phyloP scores from a whole-genome alignment of 2,888 invertebrate species.

The Linyphia triangularis region DNA sequence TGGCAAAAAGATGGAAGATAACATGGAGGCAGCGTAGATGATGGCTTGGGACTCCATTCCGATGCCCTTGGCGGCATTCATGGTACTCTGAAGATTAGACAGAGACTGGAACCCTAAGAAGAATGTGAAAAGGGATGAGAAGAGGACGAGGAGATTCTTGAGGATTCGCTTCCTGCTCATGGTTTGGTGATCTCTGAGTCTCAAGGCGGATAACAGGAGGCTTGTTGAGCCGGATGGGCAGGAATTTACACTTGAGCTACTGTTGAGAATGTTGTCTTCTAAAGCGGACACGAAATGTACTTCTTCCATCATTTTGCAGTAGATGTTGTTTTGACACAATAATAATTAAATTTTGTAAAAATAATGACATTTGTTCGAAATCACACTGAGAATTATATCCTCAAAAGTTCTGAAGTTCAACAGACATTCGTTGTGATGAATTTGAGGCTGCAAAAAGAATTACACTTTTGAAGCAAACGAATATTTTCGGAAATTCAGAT shows the following conservation, averaged over 20 bases:
- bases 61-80: conserved; percentile 85
- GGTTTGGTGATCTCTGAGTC: conserved; percentile 15
- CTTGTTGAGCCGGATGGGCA: background rate
- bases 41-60: conserved; percentile 94
- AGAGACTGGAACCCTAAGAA: conserved; percentile 75
- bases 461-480: too few relatives aligned
- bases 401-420: too few relatives aligned
- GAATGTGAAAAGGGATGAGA: conserved; percentile 72
- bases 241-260: conserved; percentile 23
- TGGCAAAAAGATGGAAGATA: conserved; percentile 98
- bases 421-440: too few relatives aligned
- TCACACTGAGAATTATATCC: too few relatives aligned
- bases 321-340: background rate
- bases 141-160: conserved; percentile 75
- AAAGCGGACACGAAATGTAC: background rate
- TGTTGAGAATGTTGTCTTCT: conserved; percentile 18
- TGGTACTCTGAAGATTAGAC: conserved; percentile 74
- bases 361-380: too few relatives aligned
- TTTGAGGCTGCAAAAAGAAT: too few relatives aligned
- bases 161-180: conserved; percentile 80
- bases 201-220: conserved; percentile 5
- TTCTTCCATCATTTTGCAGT: conserved; percentile 46
- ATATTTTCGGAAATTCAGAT: too few relatives aligned
- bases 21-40: conserved; percentile 88
- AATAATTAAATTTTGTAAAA: too few relatives aligned